Base-by-base conservation (phyloP, 2,113 vertebrate species). In the Polypterus bichir region DNA sequence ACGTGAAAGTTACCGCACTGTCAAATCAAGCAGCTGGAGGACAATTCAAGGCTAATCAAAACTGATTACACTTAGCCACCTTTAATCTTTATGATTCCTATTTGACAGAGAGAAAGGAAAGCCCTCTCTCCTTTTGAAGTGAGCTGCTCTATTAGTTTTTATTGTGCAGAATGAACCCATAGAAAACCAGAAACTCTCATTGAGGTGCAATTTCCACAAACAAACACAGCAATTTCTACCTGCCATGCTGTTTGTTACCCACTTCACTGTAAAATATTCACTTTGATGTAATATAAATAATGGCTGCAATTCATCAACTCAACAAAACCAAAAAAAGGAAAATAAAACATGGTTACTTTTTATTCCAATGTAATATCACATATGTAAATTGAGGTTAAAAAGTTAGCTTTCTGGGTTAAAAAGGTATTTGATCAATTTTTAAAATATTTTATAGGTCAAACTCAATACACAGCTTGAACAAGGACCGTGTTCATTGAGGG, bases 121-220 rank as follows among this genome's bases (percentile, higher is more conserved):
- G 46, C 53, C 64, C 48, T 46, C 5, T 3, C 63, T 49, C 10
- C 64, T 70, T 74, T 72, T 74, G 74, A 76, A 72, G 72, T 69
- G 64, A 59, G 63, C 55, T 61, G 65, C 69, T 72, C 71, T 70
- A 74, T 76, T 76, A 74, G 74, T 64, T 68, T 64, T 63, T 60
- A 70, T 61, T 59, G 51, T 57, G 66, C 66, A 54, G 46, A 66
- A 55, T 60, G 45, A 62, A 66, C 60, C 60, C 9, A 56, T 44
- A 48, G 65, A 57, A 60, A 66, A 59, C 54, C 60, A 46, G 10
- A 27, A 2, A 9, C 54, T 51, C 57, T 66, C 57, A 54, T 51
- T 57, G 59, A 66, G 48, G 54, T 44, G 54, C 65, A 66, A 66
- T 66, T 66, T 66, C 59, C 60, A 10, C 47, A 66, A 62, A 62